Percentiles rank a stretch among this genome's conserved stretches.
Conservation (phyloP, 92 coral and sea anemone species). For the Phenganax marumi region DNA sequence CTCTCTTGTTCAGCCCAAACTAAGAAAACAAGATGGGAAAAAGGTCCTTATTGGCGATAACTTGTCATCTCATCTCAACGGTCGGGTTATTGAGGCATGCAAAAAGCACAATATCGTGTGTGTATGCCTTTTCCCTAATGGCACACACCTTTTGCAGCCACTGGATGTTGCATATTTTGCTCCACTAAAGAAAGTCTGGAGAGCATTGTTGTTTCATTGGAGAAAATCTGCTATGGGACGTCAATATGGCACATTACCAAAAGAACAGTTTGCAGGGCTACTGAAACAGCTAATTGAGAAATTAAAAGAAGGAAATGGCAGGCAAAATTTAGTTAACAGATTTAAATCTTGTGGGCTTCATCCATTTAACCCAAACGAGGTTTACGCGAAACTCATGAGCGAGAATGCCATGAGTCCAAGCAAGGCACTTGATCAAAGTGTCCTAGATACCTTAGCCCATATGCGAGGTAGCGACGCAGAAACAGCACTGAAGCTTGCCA, state of each 20-base stretch:
- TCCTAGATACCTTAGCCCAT: background rate
- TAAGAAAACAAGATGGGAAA: conserved; percentile 4
- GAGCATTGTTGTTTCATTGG: conserved; percentile 2
- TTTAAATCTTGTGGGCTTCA: background rate
- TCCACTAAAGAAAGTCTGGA: background rate
- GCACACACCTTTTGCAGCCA: conserved; percentile 3
- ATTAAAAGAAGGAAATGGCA: conserved; percentile 6
- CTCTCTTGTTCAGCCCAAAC: background rate
- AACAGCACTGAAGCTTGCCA: background rate
- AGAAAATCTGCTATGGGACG: background rate
- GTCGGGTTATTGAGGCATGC: background rate
- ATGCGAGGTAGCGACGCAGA: conserved; percentile 11
- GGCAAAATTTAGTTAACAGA: conserved; percentile 5
- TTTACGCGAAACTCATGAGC: background rate
- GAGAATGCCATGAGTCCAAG: conserved; percentile 14
- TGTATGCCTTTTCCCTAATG: conserved; percentile 7
- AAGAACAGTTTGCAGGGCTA: conserved; percentile 8
- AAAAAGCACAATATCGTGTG: background rate
- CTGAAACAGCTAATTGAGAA: conserved; percentile 7
- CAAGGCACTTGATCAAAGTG: conserved; percentile 14
- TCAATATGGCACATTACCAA: conserved; percentile 2
- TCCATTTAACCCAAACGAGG: background rate
- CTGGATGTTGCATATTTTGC: conserved; percentile 7
- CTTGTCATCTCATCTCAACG: background rate
- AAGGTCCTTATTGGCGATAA: conserved; percentile 5